Evolutionary conservation across 2,797 vertebrate species (phyloP).

Genomic region (Moxostoma hubbsi): DNA sequence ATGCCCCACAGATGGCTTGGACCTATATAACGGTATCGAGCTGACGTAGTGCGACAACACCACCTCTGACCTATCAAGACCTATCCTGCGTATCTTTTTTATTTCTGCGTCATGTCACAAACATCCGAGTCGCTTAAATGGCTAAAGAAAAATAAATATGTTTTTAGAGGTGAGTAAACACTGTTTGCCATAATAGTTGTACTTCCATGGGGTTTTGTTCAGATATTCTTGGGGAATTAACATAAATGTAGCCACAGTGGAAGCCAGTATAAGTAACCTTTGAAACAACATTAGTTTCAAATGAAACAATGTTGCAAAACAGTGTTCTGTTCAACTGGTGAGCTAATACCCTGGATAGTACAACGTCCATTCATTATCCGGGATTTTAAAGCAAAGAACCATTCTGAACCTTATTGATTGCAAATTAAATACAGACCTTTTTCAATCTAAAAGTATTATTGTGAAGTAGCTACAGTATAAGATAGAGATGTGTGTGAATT

Average conservation of each 20-base stretch:
- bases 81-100: slow-evolving; percentile 48
- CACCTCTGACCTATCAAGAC: slow-evolving; percentile 68
- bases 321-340: neutral
- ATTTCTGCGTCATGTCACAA: slow-evolving; percentile 26
- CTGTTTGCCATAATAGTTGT: neutral
- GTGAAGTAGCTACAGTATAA: slow-evolving; percentile 4
- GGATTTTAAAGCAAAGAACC: slow-evolving; percentile 2
- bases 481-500: neutral
- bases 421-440: neutral
- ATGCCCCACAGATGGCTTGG: slow-evolving; percentile 31
- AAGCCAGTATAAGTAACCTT: slow-evolving; percentile 14
- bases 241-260: neutral
- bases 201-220: neutral
- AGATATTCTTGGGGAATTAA: neutral
- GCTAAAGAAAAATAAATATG: slow-evolving; percentile 11
- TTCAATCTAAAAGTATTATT: neutral
- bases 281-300: slow-evolving; percentile 14
- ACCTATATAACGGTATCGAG: slow-evolving; percentile 70
- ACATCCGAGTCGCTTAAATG: slow-evolving; percentile 12
- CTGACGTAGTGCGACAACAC: slow-evolving; percentile 64
- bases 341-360: slow-evolving; percentile 9
- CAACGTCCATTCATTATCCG: slow-evolving; percentile 47
- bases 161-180: neutral
- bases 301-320: slow-evolving; percentile 9
- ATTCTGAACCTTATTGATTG: neutral